These are phyloP conservation scores for Rousettus madagascariensis DNA, from an alignment of 2,797 vertebrate species.

Conservation along the genomic window DNA sequence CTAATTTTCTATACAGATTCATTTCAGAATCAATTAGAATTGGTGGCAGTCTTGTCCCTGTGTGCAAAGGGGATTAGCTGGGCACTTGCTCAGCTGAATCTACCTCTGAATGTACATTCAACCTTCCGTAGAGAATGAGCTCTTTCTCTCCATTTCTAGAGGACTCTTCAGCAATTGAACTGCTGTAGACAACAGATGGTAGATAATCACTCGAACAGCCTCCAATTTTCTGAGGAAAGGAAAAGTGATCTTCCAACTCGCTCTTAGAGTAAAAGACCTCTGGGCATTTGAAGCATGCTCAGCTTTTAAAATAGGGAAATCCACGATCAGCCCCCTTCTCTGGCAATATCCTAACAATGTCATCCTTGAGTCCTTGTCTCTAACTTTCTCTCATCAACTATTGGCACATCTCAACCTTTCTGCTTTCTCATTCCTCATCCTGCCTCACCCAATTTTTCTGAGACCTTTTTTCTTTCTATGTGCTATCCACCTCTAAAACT, in stretches of 20 bases:
- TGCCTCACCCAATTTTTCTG: not conserved
- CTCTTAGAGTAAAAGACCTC: conserved; percentile 57
- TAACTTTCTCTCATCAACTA: not conserved
- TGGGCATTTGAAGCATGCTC: conserved; percentile 35
- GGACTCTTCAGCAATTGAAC: conserved; percentile 83
- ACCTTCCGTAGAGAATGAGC: conserved; percentile 83
- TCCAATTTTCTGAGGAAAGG: conserved; percentile 79
- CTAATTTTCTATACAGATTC: conserved; percentile 90
- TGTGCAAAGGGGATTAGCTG: conserved; percentile 92
- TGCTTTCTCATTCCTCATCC: not conserved
- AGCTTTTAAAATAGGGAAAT: conserved; percentile 69
- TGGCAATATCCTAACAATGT: not conserved
- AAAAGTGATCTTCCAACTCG: conserved; percentile 70
- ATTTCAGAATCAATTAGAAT: conserved; percentile 95
- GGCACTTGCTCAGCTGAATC: conserved; percentile 88
- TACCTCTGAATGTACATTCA: conserved; percentile 86
- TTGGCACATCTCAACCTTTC: not conserved
- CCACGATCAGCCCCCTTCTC: fast-evolving
- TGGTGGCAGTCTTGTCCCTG: conserved; percentile 88
- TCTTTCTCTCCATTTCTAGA: conserved; percentile 83
- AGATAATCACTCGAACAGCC: conserved; percentile 85
- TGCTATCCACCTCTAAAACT: not conserved
- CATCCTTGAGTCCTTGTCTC: conserved; percentile 13
- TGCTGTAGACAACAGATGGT: conserved; percentile 91
- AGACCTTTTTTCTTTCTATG: not conserved